Evolutionary conservation across 2,888 invertebrate species (phyloP), one percentile per base, ranked within the genome.

Genomic region (Noctua pronuba): DNA sequence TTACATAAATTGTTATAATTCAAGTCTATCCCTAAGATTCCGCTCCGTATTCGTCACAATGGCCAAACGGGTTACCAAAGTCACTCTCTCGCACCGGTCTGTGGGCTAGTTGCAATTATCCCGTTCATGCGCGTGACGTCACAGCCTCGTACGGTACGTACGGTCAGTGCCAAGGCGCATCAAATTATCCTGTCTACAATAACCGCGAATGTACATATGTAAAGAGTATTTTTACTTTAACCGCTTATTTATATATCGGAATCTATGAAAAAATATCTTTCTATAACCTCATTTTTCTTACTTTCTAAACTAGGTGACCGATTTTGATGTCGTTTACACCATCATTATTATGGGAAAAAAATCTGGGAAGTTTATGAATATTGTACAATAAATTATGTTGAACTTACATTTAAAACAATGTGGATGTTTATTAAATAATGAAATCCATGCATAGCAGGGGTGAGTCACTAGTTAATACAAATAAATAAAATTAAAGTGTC

Each of bases 141-240:
- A 82, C 6, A n/a, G 8, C 41, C 24, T 58, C 77, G 60, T 70
- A 38, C 21, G 83, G 69, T 77, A 49, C 77, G 60, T 70, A 38
- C 21, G 83, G 69, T 77, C 80, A 81, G 79, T 81, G 80, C 80
- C 79, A 79, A 81, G 70, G 67, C 55, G 62, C 62, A 44, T 55
- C 35, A 75, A 44, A 58, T 58, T 75, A 10, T 21, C 13, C 18
- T 49, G 21, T 58, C 58, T 58, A 13, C n/a, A 5, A 28, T 28
- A 16, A 28, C 58, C 16, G 2, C 16, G 7, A 28, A 58, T 58
- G 31, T 31, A 60, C 3, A 18, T 31, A 28, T 28, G 16, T 58
- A 1, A 11, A n/a, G 55, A 55, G 6, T n/a, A 58, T 28, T 28
- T 28, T 58, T 28, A 28, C 16, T 28, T 28, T 16, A n/a, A 28